phyloP scores from a whole-genome alignment of 2,888 invertebrate species.

The Archaeoteleia sp. region DNA sequence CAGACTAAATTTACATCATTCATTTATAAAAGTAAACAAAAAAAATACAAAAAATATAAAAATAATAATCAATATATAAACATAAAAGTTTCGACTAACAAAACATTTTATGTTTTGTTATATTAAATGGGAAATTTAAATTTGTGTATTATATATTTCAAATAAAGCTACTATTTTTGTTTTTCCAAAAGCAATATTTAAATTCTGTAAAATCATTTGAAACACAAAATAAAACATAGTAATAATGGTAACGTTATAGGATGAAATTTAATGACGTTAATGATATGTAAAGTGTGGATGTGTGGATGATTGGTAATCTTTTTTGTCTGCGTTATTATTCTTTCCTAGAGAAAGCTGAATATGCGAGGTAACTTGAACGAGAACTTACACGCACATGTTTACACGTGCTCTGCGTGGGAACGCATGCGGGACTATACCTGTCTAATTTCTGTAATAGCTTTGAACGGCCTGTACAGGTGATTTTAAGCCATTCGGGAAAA shows the following conservation, averaged over 20 bases:
- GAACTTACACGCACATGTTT: slow-evolving; percentile 41
- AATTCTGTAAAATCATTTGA: too few species aligned
- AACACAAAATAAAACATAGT: too few species aligned
- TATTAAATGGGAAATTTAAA: too few species aligned
- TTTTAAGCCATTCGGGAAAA: slow-evolving; percentile 43
- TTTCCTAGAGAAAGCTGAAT: slow-evolving; percentile 35
- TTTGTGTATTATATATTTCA: too few species aligned
- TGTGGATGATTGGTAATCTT: slow-evolving; percentile 20
- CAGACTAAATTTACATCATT: too few species aligned
- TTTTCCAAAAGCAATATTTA: too few species aligned
- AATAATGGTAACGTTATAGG: neutral
- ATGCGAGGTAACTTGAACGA: slow-evolving; percentile 37
- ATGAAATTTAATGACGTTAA: slow-evolving; percentile 1
- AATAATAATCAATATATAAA: too few species aligned
- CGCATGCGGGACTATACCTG: slow-evolving; percentile 38
- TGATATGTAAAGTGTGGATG: neutral
- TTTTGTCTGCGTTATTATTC: slow-evolving; percentile 29
- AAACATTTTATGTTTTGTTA: too few species aligned
- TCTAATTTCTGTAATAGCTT: slow-evolving; percentile 49
- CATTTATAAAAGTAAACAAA: too few species aligned
- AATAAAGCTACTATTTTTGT: too few species aligned
- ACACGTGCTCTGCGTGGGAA: slow-evolving; percentile 46
- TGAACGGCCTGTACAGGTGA: slow-evolving; percentile 42
- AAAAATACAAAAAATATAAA: too few species aligned
- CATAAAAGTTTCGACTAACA: too few species aligned